Evolutionary conservation across 2,797 vertebrate genomes (phyloP), one percentile per base, ranked within the genome.

Genomic region (Clarias laeviceps): DNA sequence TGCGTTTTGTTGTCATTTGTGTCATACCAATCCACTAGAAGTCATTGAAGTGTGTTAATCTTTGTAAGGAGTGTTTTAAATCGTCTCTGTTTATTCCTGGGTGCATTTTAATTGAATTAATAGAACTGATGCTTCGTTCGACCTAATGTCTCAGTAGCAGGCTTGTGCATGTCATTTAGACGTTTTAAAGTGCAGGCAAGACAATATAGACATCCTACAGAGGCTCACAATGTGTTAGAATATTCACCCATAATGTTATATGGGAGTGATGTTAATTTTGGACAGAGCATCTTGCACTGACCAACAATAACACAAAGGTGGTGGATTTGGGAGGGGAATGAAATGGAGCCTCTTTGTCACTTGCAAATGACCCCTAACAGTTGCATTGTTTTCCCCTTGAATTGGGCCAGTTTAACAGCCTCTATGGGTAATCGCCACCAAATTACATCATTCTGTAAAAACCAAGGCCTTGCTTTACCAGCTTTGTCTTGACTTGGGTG

Each of bases 381-480:
- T 90, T 80, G 90, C 91, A 94, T 95, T 95, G 93, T 95, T 93
- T 94, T 92, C 88, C 50, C 40, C 86, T 82, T 85, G 80, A 90
- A 90, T 88, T 74, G 32, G 65, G 57, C 72, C 32, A 78, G 66
- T 70, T 89, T 87, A 85, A 90, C 90, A 89, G 89, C 85, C 87
- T 86, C 85, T 86, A 72, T 72, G 89, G 93, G 91, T 93, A 93
- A 94, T 94, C 92, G 86, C 90, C 92, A 84, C 88, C 92, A 94
- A 95, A 94, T 95, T 92, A 93, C 94, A 93, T 94, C 90, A 94
- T 91, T 91, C 91, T 90, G 91, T 94, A 91, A 93, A 94, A 93
- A 87, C 90, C 82, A 86, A 89, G 85, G 91, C 84, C 85, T 86
- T 81, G 54, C 89, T 93, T 50, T 91, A 91, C 92, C 92, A 90